These are phyloP conservation scores for Cairina moschata DNA, from an alignment of 2,113 vertebrate species.

Conservation along the genomic window DNA sequence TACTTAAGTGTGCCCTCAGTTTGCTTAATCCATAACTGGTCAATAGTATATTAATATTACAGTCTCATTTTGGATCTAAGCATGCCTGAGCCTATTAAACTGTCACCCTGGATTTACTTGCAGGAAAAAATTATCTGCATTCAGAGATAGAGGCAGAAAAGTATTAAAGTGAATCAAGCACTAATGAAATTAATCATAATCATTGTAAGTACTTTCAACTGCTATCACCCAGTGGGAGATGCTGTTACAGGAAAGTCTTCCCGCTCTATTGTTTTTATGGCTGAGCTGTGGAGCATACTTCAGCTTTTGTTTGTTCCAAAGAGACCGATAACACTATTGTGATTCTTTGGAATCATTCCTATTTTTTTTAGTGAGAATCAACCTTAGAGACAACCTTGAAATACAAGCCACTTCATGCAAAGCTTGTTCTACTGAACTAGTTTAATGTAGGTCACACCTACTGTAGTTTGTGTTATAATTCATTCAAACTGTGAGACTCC, in stretches of 20 bases:
- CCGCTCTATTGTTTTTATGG: background rate
- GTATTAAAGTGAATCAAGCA: constrained; percentile 71
- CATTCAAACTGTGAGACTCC: constrained; percentile 21
- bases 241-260: constrained; percentile 35
- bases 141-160: constrained; percentile 71
- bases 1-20: constrained; percentile 65
- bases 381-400: constrained; percentile 26
- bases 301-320: constrained; percentile 13
- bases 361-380: background rate
- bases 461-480: constrained; percentile 12
- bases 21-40: constrained; percentile 79
- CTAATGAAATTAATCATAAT: constrained; percentile 81
- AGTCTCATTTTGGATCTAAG: constrained; percentile 75
- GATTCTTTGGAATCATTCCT: background rate
- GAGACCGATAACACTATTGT: background rate
- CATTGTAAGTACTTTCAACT: constrained; percentile 66
- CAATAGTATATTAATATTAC: constrained; percentile 85
- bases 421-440: background rate
- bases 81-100: constrained; percentile 83
- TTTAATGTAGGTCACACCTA: constrained; percentile 42
- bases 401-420: background rate
- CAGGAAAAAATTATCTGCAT: constrained; percentile 69
- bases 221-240: constrained; percentile 70
- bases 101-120: constrained; percentile 85
- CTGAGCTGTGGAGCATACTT: background rate